Conservation (phyloP, 2,797 vertebrate genomes). For the Karalla daura region DNA sequence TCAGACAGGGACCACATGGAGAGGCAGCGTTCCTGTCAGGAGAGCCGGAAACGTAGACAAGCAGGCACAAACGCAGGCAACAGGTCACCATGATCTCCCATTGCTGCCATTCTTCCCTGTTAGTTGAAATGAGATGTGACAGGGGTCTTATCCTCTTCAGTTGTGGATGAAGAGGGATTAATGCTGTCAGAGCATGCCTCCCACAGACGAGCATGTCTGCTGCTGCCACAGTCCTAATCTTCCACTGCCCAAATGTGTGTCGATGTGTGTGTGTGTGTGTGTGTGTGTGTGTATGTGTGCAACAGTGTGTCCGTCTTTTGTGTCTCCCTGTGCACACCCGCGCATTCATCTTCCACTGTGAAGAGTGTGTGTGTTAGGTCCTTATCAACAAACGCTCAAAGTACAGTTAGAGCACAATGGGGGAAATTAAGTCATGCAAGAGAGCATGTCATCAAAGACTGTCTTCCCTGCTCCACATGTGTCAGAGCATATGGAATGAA, state of each 20-base stretch:
- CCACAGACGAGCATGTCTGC: slow-evolving; percentile 32
- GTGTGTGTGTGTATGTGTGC: slow-evolving; percentile 53
- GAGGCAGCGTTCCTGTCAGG: neutral
- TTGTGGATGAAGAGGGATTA: slow-evolving; percentile 66
- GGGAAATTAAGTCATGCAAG: slow-evolving; percentile 64
- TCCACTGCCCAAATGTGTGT: slow-evolving; percentile 50
- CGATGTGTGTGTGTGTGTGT: no score
- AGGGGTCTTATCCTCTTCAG: slow-evolving; percentile 52
- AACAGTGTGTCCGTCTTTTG: slow-evolving; percentile 16
- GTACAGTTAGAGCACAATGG: slow-evolving; percentile 33
- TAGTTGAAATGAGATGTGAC: slow-evolving; percentile 46
- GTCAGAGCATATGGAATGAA: slow-evolving; percentile 78
- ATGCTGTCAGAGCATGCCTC: slow-evolving; percentile 50
- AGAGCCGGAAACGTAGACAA: neutral
- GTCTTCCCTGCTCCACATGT: slow-evolving; percentile 65
- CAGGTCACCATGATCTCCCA: slow-evolving; percentile 10
- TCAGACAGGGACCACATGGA: slow-evolving; percentile 4
- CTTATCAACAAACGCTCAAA: slow-evolving; percentile 31
- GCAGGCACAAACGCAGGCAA: slow-evolving; percentile 1
- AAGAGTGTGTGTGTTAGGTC: slow-evolving; percentile 33
- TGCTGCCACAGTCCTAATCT: slow-evolving; percentile 47
- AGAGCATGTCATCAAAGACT: slow-evolving; percentile 69
- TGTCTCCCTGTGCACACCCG: neutral
- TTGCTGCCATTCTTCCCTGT: slow-evolving; percentile 22
- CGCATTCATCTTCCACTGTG: slow-evolving; percentile 8